Base-by-base conservation (phyloP, 2,113 vertebrate genomes). In the Muntiacus muntjak region DNA sequence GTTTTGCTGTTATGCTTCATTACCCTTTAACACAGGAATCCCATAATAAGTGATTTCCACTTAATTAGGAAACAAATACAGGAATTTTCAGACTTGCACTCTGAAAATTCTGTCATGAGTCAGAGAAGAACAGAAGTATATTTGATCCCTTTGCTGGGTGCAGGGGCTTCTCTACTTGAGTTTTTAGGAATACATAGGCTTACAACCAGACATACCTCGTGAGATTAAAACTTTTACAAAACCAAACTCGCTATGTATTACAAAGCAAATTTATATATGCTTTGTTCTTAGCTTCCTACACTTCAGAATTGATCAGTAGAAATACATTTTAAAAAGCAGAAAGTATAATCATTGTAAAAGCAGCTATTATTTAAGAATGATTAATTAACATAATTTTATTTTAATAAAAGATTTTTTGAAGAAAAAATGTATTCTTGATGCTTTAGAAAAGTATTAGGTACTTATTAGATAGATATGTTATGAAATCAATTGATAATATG, bases 311-410 rank as follows among this genome's bases (percentile, higher is more conserved):
- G 60, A 71, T 85, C 45, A 13, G 6, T 79, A 95, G 76, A 96
- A 97, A 97, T 97, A 85, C 5, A 79, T 58, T 94, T 79, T 79
- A 95, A 93, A 93, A 57, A 76, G 91, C n/a, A 60, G 50, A 89
- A 97, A 96, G 83, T 93, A 71, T 52, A 15, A 30, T 67, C 50
- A 62, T 45, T 95, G 47, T 78, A 58, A 82, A 93, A 83, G 88
- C 55, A 98, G 64, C 81, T 92, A 85, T 98, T 97, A 97, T 58
- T 96, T 87, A 94, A 96, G 55, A 98, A 93, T 98, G 97, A 98
- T 96, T 98, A 97, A 98, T 98, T 97, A 98, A 98, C 95, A 84
- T 45, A 62, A 28, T 97, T 98, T 94, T 40, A 54, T 94, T 97
- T 95, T 96, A 96, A 97, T 47, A 98, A 96, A 87, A 96, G 33